Evolutionary conservation across 1,140 invertebrate genomes (phyloP).

Genomic region (Metopolophium dirhodum): DNA sequence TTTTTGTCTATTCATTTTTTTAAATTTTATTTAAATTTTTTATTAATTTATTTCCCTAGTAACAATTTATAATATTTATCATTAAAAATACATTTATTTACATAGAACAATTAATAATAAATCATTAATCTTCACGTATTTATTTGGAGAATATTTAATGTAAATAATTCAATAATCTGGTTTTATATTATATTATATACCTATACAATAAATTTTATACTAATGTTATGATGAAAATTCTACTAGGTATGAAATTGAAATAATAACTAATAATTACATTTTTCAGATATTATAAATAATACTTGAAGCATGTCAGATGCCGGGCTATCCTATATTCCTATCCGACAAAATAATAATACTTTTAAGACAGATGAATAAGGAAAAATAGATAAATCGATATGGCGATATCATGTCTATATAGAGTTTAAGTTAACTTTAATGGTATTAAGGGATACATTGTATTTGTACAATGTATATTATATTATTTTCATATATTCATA

Average conservation of each 20-base stretch:
- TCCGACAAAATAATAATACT: neutral
- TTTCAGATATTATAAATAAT: neutral
- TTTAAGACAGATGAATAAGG: neutral
- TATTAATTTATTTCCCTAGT: neutral
- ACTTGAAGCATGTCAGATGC: neutral
- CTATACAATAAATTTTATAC: neutral
- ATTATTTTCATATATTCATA: neutral
- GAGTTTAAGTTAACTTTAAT: neutral
- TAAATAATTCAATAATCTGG: neutral
- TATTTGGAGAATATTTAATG: neutral
- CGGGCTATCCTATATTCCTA: neutral
- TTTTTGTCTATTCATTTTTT: neutral
- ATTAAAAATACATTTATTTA: neutral
- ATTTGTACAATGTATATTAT: neutral
- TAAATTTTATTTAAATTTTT: neutral
- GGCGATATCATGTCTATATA: neutral
- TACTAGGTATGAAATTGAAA: neutral
- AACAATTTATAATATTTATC: neutral
- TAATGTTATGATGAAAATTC: neutral
- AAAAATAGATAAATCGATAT: neutral
- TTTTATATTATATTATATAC: neutral
- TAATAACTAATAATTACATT: neutral
- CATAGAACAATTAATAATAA: neutral
- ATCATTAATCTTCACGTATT: neutral
- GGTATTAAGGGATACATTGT: neutral